phyloP scores from a whole-genome alignment of 2,113 vertebrate genomes.

The Neodontobutis hainanensis region DNA sequence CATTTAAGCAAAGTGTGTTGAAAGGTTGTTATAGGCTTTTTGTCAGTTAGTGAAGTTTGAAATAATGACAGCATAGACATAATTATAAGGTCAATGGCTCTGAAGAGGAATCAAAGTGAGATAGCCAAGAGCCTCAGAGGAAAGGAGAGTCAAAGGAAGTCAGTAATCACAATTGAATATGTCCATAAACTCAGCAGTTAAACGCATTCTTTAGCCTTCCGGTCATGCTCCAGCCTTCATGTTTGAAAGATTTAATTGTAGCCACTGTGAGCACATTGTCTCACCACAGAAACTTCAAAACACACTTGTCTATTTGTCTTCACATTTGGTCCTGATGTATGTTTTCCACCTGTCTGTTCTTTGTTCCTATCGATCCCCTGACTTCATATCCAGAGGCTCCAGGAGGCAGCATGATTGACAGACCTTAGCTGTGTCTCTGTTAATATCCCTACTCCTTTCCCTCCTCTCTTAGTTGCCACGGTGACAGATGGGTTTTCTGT shows the following conservation, averaged over 20 bases:
- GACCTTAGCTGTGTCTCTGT: slow-evolving; percentile 33
- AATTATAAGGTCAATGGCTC: not conserved
- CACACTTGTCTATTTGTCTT: not conserved
- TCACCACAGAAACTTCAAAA: not conserved
- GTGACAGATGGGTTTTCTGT: slow-evolving; percentile 70
- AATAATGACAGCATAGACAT: slow-evolving; percentile 2
- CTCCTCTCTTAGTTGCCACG: slow-evolving; percentile 60
- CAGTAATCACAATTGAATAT: not conserved
- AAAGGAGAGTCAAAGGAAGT: not conserved
- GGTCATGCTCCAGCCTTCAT: not conserved
- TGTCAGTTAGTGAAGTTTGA: not conserved
- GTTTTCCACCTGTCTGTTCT: not conserved
- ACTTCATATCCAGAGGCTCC: slow-evolving; percentile 36
- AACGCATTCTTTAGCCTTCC: not conserved
- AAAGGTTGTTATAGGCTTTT: not conserved
- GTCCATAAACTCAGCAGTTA: not conserved
- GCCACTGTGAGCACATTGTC: not conserved
- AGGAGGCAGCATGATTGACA: slow-evolving; percentile 56
- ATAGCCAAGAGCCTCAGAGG: too few species aligned
- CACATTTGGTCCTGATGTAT: not conserved
- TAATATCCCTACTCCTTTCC: slow-evolving; percentile 39
- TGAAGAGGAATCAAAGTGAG: not conserved
- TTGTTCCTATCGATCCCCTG: slow-evolving; percentile 33
- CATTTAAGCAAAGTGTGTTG: not conserved
- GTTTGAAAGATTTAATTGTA: not conserved